Conservation (phyloP, 2,797 vertebrate species). For the Leptatherina wallacei region DNA sequence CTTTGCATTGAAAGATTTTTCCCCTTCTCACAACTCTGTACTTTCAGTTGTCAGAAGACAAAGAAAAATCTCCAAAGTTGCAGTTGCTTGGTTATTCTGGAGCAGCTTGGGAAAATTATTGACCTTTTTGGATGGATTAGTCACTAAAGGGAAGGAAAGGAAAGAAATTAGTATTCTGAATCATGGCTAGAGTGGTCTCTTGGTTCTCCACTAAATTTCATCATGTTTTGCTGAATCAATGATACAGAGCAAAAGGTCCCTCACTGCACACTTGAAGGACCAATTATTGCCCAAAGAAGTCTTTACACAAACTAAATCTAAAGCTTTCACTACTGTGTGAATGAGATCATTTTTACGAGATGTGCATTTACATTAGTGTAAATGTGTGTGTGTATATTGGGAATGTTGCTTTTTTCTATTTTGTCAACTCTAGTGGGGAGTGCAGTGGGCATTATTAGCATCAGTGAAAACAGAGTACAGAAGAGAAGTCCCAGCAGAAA, state of each 20-base stretch:
- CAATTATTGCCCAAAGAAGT: conserved; percentile 38
- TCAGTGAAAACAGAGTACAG: conserved; percentile 24
- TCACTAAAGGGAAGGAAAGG: conserved; percentile 22
- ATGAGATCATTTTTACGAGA: not conserved
- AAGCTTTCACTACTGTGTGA: not conserved
- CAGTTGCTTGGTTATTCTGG: conserved; percentile 19
- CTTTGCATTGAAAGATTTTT: not conserved
- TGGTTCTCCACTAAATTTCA: conserved; percentile 51
- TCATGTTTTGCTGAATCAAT: conserved; percentile 65
- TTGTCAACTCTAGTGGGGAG: not conserved
- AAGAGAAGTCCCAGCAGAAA: conserved; percentile 31
- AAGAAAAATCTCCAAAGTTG: conserved; percentile 22
- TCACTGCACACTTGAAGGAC: conserved; percentile 30
- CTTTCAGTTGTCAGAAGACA: conserved; percentile 7
- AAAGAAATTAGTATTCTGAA: conserved; percentile 60
- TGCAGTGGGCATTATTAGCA: conserved; percentile 32
- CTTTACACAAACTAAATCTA: conserved; percentile 29
- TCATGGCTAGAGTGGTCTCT: conserved; percentile 17
- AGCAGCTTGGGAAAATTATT: conserved; percentile 39
- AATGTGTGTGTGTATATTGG: conserved; percentile 6
- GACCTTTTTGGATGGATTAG: conserved; percentile 58
- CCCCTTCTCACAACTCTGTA: not conserved
- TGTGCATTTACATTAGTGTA: not conserved
- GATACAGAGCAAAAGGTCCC: conserved; percentile 39
- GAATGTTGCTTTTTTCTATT: conserved; percentile 15